A percentile compares a stretch with the other conserved stretches of the same genome.
Evolutionary conservation across 1,140 invertebrate genomes (phyloP).

Genomic region (Druon quercuslanigerum): DNA sequence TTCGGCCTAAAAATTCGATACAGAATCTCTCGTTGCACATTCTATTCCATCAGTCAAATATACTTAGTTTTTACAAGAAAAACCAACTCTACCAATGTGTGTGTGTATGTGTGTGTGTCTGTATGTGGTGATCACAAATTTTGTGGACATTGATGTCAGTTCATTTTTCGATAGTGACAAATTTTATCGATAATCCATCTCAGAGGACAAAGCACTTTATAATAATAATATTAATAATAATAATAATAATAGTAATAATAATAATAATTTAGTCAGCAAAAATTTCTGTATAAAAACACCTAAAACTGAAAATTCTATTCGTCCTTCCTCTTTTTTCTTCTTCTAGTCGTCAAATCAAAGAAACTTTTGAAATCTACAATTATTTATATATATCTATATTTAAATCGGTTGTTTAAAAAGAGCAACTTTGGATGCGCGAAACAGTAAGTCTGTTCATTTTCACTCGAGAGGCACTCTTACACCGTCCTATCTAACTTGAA

Average conservation of each 20-base stretch:
- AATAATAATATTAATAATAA: too few species aligned
- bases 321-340: too few species aligned
- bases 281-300: neutral
- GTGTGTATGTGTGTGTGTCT: too few species aligned
- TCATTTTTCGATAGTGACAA: neutral
- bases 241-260: too few species aligned
- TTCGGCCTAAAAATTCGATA: conserved; percentile 2
- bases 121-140: too few species aligned
- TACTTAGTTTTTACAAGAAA: neutral
- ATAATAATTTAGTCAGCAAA: conserved; percentile 13
- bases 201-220: conserved; percentile 1
- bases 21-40: conserved; percentile 25
- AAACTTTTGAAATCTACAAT: conserved; percentile 6
- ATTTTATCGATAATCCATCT: neutral
- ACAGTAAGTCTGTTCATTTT: conserved; percentile 44
- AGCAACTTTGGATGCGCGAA: conserved; percentile 4
- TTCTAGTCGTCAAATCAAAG: conserved; percentile 10
- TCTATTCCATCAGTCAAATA: neutral
- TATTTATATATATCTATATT: neutral
- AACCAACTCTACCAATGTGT: neutral
- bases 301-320: neutral
- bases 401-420: conserved; percentile 23
- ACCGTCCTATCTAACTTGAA: conserved; percentile 50
- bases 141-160: neutral
- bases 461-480: conserved; percentile 53